phyloP scores from a whole-genome alignment of 2,888 invertebrate genomes.

The Pandemis corylana region DNA sequence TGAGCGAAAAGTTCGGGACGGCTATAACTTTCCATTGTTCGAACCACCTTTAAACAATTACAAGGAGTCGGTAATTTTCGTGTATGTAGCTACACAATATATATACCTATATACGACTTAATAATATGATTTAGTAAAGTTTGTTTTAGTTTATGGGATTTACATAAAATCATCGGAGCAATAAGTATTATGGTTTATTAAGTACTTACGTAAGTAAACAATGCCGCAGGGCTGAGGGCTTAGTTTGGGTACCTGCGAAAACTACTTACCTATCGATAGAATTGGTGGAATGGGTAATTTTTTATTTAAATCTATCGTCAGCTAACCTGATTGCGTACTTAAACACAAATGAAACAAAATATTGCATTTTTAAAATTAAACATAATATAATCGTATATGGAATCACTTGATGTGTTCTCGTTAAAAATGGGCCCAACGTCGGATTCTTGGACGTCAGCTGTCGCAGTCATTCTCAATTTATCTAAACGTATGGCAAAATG shows the following conservation, averaged over 20 bases:
- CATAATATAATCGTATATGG: too few species aligned
- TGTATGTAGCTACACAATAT: background rate
- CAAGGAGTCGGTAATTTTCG: constrained; percentile 29
- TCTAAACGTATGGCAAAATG: constrained; percentile 24
- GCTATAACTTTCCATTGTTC: constrained; percentile 47
- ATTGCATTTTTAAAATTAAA: too few species aligned
- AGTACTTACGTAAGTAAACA: background rate
- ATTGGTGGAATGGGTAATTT: background rate
- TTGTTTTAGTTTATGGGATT: constrained; percentile 7
- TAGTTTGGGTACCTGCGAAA: background rate
- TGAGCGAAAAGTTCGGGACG: constrained; percentile 33
- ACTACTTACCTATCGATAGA: background rate
- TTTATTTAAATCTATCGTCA: background rate
- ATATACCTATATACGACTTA: background rate
- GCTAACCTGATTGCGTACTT: too few species aligned
- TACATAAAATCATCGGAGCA: background rate
- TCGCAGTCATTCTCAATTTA: constrained; percentile 24
- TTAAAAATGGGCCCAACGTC: too few species aligned
- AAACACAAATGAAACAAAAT: too few species aligned
- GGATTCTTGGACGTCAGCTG: background rate
- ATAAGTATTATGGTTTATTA: background rate
- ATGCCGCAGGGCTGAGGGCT: background rate
- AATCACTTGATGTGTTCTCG: too few species aligned
- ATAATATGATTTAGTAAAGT: background rate
- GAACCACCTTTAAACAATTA: constrained; percentile 46